Evolutionary conservation across 2,113 vertebrate species (phyloP), one percentile per base, ranked within the genome.

Genomic region (Coptodon rendalli): DNA sequence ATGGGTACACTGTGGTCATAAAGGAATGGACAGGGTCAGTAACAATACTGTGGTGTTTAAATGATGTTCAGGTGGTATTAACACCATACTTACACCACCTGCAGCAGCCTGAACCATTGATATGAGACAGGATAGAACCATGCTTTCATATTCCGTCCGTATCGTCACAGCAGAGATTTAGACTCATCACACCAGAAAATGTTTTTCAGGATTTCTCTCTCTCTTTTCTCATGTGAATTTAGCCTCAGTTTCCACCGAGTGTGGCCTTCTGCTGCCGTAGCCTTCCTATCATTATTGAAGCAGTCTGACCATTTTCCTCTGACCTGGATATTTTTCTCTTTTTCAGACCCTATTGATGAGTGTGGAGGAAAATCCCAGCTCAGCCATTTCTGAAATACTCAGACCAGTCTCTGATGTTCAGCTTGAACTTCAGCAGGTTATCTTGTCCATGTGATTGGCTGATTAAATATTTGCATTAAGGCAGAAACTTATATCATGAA

Each of bases 121-220:
- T 38, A n/a, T n/a, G 0, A 66, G 17, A 66, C 61, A 66, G 36
- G 34, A 66, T 38, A 22, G 19, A 13, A 22, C 4, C 34, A 68
- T 66, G 61, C 1, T 22, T 66, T 66, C 6, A 13, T 68, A 38
- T 38, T 38, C 19, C 0, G 0, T 19, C 11, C 34, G 3, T 38
- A 38, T 11, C 6, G 0, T 38, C 19, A 38, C 2, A 68, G 34
- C 34, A 68, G 61, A 66, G 61, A 38, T 66, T 22, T 6, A 66
- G 56, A 56, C 54, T 56, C 11, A 56, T 7, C 11, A 56, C 22
- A 56, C 53, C 22, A 56, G 22, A 56, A 24, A 36, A 56, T 4
- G 16, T 63, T 63, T 36, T 36, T 36, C 2, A 36, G 3, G 34
- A 8, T 36, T 36, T 63, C 6, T 45, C 43, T 45, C 43, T 45